These are phyloP conservation scores for Musca domestica DNA, from an alignment of 1,140 invertebrate genomes.

Conservation along the genomic window DNA sequence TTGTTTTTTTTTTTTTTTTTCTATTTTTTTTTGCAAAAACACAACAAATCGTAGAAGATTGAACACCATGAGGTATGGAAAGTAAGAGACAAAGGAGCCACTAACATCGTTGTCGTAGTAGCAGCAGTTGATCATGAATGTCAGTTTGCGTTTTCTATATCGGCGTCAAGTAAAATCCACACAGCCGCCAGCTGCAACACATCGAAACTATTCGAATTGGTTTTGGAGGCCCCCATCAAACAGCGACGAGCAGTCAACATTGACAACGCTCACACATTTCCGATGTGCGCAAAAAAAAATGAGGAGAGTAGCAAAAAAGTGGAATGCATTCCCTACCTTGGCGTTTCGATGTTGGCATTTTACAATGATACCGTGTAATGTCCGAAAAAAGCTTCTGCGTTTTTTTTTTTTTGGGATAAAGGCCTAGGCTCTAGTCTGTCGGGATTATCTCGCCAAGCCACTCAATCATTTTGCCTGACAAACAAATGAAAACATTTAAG, in stretches of 20 bases:
- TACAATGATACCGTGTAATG: neutral
- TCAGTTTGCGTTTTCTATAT: slow-evolving; percentile 17
- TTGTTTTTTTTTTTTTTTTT: neutral
- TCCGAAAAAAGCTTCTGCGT: slow-evolving; percentile 7
- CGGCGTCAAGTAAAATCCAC: slow-evolving; percentile 12
- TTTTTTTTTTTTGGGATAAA: neutral
- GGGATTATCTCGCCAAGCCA: neutral
- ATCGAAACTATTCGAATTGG: neutral
- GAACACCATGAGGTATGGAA: neutral
- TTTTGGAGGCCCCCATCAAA: neutral
- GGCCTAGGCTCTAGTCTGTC: neutral
- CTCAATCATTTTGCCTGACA: slow-evolving; percentile 14
- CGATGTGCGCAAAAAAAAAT: neutral
- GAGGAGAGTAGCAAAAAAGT: neutral
- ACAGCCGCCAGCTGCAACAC: slow-evolving; percentile 3
- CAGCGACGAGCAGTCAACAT: neutral
- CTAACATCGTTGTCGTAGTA: neutral
- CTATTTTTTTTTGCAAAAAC: slow-evolving; percentile 1
- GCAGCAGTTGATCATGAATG: slow-evolving; percentile 14
- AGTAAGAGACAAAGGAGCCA: neutral
- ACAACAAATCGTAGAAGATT: neutral
- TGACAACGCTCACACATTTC: slow-evolving; percentile 17
- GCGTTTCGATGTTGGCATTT: neutral
- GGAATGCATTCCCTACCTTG: neutral
- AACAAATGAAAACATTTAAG: slow-evolving; percentile 15